These are phyloP conservation scores for Cirrhinus molitorella DNA, from an alignment of 2,797 vertebrate species.

Conservation along the genomic window DNA sequence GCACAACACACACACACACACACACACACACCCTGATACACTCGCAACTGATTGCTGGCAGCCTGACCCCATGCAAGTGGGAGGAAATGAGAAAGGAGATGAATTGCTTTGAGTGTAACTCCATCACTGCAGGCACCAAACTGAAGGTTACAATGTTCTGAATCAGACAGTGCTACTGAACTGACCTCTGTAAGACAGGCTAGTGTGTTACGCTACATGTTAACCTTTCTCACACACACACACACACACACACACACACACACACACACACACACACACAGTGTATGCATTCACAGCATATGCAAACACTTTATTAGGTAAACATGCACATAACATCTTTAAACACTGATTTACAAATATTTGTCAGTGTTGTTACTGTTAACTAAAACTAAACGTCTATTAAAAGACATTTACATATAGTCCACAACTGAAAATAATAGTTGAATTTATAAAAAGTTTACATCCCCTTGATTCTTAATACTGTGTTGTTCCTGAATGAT, in stretches of 20 bases:
- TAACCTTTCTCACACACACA: neutral
- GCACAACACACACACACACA: constrained; percentile 20
- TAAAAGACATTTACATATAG: no score
- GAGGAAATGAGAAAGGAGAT: constrained; percentile 35
- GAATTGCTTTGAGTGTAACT: constrained; percentile 31
- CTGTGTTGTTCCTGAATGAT: no score
- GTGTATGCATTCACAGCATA: neutral
- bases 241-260: neutral
- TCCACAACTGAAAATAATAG: no score
- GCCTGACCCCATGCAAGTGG: constrained; percentile 39
- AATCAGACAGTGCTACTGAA: neutral
- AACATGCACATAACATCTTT: neutral
- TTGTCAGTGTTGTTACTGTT: neutral
- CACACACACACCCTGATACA: neutral
- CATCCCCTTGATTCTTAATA: no score
- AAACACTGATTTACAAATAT: neutral
- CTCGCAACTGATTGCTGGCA: neutral
- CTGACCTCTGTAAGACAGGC: constrained; percentile 2
- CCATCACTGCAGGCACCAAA: constrained; percentile 38
- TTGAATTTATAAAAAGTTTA: no score
- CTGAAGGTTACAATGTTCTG: constrained; percentile 33
- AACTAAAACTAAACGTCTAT: neutral
- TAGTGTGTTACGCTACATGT: neutral
- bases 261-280: neutral
- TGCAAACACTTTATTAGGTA: neutral